Conservation (phyloP, 2,113 vertebrate genomes). For the Chamaea fasciata region DNA sequence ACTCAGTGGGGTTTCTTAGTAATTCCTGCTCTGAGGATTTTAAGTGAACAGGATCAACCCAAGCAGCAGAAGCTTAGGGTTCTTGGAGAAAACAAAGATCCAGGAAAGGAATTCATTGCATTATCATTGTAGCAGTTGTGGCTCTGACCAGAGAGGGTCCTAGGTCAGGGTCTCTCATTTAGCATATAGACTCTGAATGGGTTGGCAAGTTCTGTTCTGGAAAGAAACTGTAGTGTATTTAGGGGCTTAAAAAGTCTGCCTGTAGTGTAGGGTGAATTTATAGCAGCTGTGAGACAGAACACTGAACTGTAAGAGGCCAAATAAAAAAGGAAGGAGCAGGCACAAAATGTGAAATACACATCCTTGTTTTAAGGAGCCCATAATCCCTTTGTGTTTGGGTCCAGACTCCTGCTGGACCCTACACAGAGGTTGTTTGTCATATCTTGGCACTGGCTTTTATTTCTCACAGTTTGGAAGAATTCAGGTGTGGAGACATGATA, state of each 20-base stretch:
- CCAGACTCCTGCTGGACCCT: not conserved
- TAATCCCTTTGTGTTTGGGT: not conserved
- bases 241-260: not conserved
- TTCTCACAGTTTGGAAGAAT: not conserved
- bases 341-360: not conserved
- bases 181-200: not conserved
- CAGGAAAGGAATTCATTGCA: not conserved
- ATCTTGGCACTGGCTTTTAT: not conserved
- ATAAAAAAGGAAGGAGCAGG: not conserved
- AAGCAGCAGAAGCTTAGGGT: not conserved
- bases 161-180: not conserved
- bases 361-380: not conserved
- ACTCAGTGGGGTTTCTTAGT: not conserved
- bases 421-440: not conserved
- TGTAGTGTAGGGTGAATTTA: not conserved
- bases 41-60: not conserved
- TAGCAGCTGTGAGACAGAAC: not conserved
- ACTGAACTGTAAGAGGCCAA: not conserved
- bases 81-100: not conserved
- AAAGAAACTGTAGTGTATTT: not conserved
- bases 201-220: not conserved
- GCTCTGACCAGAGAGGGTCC: not conserved
- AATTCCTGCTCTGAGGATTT: not conserved
- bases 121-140: accelerated
- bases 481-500: not conserved